Evolutionary conservation across 2,113 vertebrate genomes (phyloP).

Genomic region (Myiozetetes cayanensis): DNA sequence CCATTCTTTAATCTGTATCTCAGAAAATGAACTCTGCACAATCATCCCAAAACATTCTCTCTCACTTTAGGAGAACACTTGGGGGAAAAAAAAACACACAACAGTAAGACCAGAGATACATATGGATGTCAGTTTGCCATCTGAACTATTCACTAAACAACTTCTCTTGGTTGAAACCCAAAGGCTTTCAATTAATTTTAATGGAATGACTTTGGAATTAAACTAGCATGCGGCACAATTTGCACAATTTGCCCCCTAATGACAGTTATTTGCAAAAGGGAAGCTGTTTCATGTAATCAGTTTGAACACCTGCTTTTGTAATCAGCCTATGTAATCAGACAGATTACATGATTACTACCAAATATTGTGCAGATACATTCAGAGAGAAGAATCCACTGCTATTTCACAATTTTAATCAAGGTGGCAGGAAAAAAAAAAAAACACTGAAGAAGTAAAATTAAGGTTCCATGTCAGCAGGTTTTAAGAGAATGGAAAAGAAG

Average conservation of each 20-base stretch:
- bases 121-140: not conserved
- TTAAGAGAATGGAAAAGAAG: not conserved
- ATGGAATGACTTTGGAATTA: conserved; percentile 13
- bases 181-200: not conserved
- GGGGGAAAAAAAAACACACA: not conserved
- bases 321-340: conserved; percentile 32
- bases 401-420: conserved; percentile 28
- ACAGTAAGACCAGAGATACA: not conserved
- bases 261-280: conserved; percentile 31
- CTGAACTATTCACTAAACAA: not conserved
- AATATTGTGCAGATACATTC: not conserved
- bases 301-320: conserved; percentile 30
- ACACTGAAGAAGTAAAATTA: not conserved
- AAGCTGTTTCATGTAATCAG: conserved; percentile 11
- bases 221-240: not conserved
- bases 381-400: not conserved
- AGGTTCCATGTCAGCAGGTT: not conserved
- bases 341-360: conserved; percentile 29
- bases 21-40: not conserved
- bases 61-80: not conserved
- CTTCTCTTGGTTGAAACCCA: not conserved
- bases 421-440: not conserved
- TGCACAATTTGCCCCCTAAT: not conserved
- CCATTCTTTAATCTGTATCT: not conserved
- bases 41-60: not conserved